Base-by-base conservation (phyloP, 92 coral and sea anemone genomes). In the Chrysogorgia sp. region DNA sequence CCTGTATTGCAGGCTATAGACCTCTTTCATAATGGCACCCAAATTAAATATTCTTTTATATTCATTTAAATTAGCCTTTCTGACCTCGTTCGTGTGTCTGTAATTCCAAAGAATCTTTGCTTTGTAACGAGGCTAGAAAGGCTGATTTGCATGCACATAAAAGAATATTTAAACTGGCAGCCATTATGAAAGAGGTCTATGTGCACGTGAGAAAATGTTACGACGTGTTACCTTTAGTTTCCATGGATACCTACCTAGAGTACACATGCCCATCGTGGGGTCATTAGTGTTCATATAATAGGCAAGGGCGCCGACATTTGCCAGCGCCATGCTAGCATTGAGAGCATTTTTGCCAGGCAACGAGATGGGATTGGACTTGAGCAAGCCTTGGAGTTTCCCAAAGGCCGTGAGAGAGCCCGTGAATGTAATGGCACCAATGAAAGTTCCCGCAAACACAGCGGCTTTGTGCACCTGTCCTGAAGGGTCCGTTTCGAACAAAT, bases 391-490 rank as follows among this genome's bases (percentile, higher is more conserved):
- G 14, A 94, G 96, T 80, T 94, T 94, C 47, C 98, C 98, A 83
- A 94, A 94, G 23, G 98, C 98, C 45, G 92, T 91, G 43, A 94
- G 75, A 15, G 98, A 94, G 15, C 98, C 98, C 22, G 98, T 94
- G 79, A 94, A 94, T 45, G 98, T 94, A 63, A 94, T 88, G 1
- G 94, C 97, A 24, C 98, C 98, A 65, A 94, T 94, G 48, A 68
- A 89, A n/a, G 98, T 94, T 10, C 98, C 98, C 20, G 92, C 90
- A 83, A 94, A 94, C 78, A 94, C 84, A 0, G 98, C 98, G 4
- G 96, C 91, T 87, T 94, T 94, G 83, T 94, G 98, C 66, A 94
- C 98, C 40, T 89, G 88, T 15, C 98, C 98, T 31, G 97, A 76
- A 17, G 98, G 98, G 81, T 94, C 98, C 25, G 85, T 71, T 0